Percentiles rank a stretch among this genome's conserved stretches.
Evolutionary conservation across 1,140 invertebrate genomes (phyloP).

Genomic region (Drosophila lowei): DNA sequence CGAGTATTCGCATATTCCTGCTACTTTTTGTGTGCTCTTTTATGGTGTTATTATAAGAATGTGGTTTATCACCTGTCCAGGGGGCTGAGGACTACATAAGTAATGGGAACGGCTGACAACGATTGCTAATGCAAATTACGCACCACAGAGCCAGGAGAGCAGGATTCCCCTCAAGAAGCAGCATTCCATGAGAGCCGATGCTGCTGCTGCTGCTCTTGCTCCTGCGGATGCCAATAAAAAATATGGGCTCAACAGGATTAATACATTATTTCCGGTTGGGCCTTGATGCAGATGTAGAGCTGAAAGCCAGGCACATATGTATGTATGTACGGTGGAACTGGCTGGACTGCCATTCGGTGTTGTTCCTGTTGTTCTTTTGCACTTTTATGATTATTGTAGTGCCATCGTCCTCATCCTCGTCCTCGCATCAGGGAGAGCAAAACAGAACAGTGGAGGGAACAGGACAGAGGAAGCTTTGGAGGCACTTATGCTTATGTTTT

Average conservation of each 20-base stretch:
- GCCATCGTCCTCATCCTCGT: constrained; percentile 47
- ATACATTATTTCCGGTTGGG: constrained; percentile 77
- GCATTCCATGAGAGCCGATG: constrained; percentile 1
- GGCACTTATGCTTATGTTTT: constrained; percentile 76
- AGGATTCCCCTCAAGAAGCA: not conserved
- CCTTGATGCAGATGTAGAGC: constrained; percentile 19
- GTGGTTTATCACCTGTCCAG: constrained; percentile 55
- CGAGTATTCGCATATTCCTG: constrained; percentile 2
- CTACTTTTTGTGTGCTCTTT: constrained; percentile 18
- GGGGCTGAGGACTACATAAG: constrained; percentile 9
- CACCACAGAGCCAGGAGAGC: constrained; percentile 6
- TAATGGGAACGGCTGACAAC: constrained; percentile 19
- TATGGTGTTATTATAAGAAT: constrained; percentile 47
- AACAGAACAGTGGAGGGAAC: constrained; percentile 1
- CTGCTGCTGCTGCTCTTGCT: not conserved
- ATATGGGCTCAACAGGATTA: constrained; percentile 82
- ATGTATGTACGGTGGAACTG: not conserved
- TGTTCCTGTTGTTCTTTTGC: constrained; percentile 65
- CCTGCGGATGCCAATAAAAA: constrained; percentile 69
- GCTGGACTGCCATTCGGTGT: constrained; percentile 10
- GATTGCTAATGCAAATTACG: constrained; percentile 53
- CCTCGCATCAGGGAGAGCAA: not conserved
- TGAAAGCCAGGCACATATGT: constrained; percentile 6
- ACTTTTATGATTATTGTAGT: constrained; percentile 81
- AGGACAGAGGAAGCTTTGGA: constrained; percentile 3